Base-by-base conservation (phyloP, 1,140 invertebrate genomes). In the Drosophila teissieri region DNA sequence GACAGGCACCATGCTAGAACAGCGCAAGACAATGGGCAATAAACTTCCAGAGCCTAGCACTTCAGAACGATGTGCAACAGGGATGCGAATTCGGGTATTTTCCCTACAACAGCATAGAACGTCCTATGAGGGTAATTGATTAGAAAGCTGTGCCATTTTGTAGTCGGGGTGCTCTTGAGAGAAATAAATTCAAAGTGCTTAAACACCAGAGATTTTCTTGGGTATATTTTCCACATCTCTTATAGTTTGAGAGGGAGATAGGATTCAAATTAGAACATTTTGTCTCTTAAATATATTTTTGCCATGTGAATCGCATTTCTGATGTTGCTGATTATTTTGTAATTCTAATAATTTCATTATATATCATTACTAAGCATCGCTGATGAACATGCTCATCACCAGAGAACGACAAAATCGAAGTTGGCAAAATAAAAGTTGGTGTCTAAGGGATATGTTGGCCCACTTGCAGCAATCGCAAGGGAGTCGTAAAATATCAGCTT, bases 401-500 rank as follows among this genome's bases (percentile, higher is more conserved):
- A 14, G 11, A 7, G 11, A 46, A 10, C 2, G 2, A 12, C 24
- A 17, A 27, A 36, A 45, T 39, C 42, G 22, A 70, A 45, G 45
- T 15, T 24, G 24, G 19, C 56, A 0, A 22, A 48, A 39, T 17
- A 49, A 19, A 57, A 24, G 19, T 36, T 7, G 15, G 19, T 14
- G 24, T 15, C 34, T 48, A 19, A 46, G 53, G 64, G 49, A 44
- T 37, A 63, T 73, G 42, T 19, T 64, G 39, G 42, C 51, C 52
- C 57, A 58, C 57, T 68, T 63, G 10, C 36, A 54, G 31, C n/a
- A 53, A 44, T 56, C 42, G 52, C 73, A 31, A n/a, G 78, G 68
- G 78, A 78, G 56, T 67, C 74, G 46, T 82, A 74, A 86, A 73
- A 52, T 42, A 78, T 61, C 64, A 48, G 56, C 40, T 65, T 58